phyloP scores from a whole-genome alignment of 2,113 vertebrate species.

The Collichthys lucidus region DNA sequence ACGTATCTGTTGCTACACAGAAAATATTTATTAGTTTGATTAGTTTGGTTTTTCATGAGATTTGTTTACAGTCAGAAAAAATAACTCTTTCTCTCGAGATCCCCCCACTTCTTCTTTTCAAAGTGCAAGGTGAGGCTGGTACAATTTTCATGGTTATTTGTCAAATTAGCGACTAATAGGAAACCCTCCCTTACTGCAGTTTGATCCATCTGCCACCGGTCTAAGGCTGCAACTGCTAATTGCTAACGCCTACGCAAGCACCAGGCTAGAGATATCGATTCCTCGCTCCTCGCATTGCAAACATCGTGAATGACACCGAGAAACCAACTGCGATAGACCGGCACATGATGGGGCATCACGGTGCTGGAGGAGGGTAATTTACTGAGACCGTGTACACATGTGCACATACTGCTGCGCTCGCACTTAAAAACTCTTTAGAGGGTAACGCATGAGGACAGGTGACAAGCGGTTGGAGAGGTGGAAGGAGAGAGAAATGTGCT shows the following conservation, averaged over 20 bases:
- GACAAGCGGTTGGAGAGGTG: constrained; percentile 38
- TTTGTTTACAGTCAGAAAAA: background rate
- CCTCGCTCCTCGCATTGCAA: constrained; percentile 58
- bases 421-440: constrained; percentile 32
- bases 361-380: constrained; percentile 18
- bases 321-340: constrained; percentile 30
- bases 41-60: background rate
- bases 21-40: background rate
- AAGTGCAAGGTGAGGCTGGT: constrained; percentile 27
- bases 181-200: constrained; percentile 33
- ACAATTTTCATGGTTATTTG: constrained; percentile 50
- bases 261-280: constrained; percentile 63
- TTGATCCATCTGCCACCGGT: constrained; percentile 63
- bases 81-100: background rate
- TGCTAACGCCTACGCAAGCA: constrained; percentile 61
- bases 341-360: background rate
- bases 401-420: constrained; percentile 12
- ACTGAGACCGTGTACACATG: background rate
- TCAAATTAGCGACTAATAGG: constrained; percentile 57
- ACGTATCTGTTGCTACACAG: background rate
- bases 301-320: constrained; percentile 56
- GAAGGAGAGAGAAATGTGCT: constrained; percentile 2
- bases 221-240: constrained; percentile 63
- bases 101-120: background rate
- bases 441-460: constrained; percentile 48